Evolutionary conservation across 1,140 invertebrate genomes (phyloP).

Genomic region (Ips typographus): DNA sequence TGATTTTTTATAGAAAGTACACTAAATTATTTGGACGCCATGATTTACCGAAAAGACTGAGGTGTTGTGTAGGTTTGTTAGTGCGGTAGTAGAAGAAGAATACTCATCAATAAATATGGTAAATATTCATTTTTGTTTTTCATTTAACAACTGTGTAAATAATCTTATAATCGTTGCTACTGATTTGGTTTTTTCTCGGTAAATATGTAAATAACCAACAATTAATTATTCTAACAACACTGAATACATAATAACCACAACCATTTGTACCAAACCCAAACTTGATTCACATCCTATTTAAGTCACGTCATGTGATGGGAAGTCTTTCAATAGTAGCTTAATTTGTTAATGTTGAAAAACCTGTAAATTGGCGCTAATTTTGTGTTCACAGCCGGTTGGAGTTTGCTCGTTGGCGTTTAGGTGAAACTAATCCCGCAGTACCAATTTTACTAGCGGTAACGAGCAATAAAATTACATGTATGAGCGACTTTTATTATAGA

Average conservation of each 20-base stretch:
- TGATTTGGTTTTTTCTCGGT: neutral
- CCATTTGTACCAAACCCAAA: neutral
- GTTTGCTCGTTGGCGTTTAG: slow-evolving; percentile 1
- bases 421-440: neutral
- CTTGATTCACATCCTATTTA: neutral
- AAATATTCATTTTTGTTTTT: neutral
- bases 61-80: neutral
- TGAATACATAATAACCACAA: no score
- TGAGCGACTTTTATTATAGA: neutral
- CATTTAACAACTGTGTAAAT: neutral
- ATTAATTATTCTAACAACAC: neutral
- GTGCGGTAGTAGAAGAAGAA: neutral
- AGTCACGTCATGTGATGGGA: neutral
- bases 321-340: neutral
- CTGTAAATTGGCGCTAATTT: slow-evolving; percentile 10
- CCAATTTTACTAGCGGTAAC: neutral
- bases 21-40: neutral
- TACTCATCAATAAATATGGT: neutral
- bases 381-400: neutral
- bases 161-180: no score
- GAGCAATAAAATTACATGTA: slow-evolving; percentile 1
- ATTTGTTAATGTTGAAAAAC: slow-evolving; percentile 6
- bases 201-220: neutral
- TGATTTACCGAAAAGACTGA: neutral
- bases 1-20: neutral